phyloP scores from a whole-genome alignment of 2,888 invertebrate genomes.

The Lasioglossum lativentre region DNA sequence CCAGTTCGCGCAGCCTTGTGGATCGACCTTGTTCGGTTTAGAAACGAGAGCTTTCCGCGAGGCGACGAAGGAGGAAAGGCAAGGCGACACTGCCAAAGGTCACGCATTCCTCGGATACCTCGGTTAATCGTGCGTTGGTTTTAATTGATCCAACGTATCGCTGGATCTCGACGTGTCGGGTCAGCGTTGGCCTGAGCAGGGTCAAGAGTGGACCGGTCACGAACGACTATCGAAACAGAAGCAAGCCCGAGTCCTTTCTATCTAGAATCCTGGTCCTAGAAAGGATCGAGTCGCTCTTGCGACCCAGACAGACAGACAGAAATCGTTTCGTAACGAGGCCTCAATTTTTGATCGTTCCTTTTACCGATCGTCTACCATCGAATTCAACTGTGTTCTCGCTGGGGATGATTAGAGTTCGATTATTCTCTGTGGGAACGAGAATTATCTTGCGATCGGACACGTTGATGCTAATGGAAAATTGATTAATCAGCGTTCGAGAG shows the following conservation, averaged over 20 bases:
- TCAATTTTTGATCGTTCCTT: constrained; percentile 16
- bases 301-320: too few species aligned
- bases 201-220: constrained; percentile 56
- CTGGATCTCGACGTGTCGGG: constrained; percentile 48
- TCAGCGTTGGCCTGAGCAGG: constrained; percentile 46
- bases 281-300: constrained; percentile 12
- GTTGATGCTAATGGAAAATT: constrained; percentile 7
- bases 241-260: constrained; percentile 26
- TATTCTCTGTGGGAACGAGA: not conserved
- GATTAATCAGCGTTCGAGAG: constrained; percentile 4
- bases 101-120: constrained; percentile 40
- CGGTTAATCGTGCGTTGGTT: constrained; percentile 27
- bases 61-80: constrained; percentile 29
- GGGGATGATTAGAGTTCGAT: not conserved
- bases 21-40: constrained; percentile 34
- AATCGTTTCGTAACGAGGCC: constrained; percentile 18
- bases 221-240: constrained; percentile 33
- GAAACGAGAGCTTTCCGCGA: constrained; percentile 36
- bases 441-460: not conserved
- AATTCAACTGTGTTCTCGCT: constrained; percentile 4
- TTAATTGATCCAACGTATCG: constrained; percentile 45
- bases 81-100: constrained; percentile 45
- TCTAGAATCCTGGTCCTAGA: constrained; percentile 1
- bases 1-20: not conserved
- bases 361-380: not conserved